Conservation (phyloP, 2,113 vertebrate genomes). For the Ancistrus triradiatus region DNA sequence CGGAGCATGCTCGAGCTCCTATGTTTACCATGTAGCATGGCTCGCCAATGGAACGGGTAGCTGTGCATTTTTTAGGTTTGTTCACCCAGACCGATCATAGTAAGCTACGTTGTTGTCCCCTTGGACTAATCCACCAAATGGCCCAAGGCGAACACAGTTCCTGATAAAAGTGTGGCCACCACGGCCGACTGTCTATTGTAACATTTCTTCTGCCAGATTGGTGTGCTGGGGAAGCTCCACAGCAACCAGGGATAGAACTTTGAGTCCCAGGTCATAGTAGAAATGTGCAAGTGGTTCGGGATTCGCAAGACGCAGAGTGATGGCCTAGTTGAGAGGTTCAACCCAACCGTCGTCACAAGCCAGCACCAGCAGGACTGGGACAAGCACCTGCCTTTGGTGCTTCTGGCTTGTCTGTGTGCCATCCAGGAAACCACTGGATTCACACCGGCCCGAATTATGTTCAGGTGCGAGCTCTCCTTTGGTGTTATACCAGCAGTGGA, state of each 20-base stretch:
- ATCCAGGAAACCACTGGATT: neutral
- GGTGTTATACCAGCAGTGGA: neutral
- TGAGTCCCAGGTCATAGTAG: neutral
- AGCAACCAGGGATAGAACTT: neutral
- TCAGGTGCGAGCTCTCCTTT: neutral
- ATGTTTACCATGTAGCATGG: neutral
- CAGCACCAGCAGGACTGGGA: neutral
- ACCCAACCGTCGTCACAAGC: neutral
- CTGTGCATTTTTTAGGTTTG: neutral
- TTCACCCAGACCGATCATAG: neutral
- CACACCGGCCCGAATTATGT: neutral
- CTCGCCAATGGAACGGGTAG: neutral
- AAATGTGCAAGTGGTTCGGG: neutral
- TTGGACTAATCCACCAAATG: neutral
- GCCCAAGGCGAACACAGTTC: neutral
- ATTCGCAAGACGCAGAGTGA: neutral
- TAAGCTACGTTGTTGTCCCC: neutral
- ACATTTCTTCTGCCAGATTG: neutral
- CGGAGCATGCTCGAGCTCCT: neutral
- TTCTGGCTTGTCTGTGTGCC: neutral
- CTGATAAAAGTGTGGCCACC: neutral
- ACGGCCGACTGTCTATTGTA: neutral
- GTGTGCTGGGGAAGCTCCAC: neutral
- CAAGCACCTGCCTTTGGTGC: neutral
- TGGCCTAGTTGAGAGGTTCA: neutral